Percentiles rank a stretch among this genome's conserved stretches.
phyloP scores from a whole-genome alignment of 2,797 vertebrate genomes.

The Tokudaia muenninki region DNA sequence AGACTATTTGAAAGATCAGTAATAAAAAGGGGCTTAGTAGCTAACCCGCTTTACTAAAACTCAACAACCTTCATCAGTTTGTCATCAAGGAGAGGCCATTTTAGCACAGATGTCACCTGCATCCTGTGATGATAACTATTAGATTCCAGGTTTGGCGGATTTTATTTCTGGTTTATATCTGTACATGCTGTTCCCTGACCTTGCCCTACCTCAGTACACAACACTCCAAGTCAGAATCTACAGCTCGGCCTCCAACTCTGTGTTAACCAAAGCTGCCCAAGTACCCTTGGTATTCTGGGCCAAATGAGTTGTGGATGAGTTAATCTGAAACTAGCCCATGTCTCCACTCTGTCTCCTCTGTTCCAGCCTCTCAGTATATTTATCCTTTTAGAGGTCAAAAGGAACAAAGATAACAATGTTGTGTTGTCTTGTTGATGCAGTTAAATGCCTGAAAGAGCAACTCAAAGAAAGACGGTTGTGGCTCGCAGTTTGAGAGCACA shows the following conservation, averaged over 20 bases:
- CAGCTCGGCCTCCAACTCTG: neutral
- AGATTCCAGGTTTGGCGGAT: neutral
- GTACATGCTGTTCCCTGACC: neutral
- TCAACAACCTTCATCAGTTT: neutral
- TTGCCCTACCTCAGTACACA: neutral
- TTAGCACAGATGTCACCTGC: neutral
- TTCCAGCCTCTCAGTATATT: neutral
- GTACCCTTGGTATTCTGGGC: neutral
- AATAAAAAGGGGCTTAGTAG: neutral
- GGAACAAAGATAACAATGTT: neutral
- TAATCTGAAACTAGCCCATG: neutral
- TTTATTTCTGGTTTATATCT: neutral
- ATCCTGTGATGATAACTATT: neutral
- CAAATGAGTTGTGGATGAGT: too few species aligned
- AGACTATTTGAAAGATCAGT: neutral
- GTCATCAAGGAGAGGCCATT: neutral
- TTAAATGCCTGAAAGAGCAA: neutral
- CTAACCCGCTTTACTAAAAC: neutral
- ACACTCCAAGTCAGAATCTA: too few species aligned
- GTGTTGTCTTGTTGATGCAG: too few species aligned
- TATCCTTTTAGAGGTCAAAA: neutral
- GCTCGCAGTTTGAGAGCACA: neutral
- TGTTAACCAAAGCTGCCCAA: neutral
- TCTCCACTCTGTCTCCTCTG: neutral
- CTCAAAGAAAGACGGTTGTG: neutral